Conservation (phyloP, 2,888 invertebrate species). For the Crossocerus cetratus region DNA sequence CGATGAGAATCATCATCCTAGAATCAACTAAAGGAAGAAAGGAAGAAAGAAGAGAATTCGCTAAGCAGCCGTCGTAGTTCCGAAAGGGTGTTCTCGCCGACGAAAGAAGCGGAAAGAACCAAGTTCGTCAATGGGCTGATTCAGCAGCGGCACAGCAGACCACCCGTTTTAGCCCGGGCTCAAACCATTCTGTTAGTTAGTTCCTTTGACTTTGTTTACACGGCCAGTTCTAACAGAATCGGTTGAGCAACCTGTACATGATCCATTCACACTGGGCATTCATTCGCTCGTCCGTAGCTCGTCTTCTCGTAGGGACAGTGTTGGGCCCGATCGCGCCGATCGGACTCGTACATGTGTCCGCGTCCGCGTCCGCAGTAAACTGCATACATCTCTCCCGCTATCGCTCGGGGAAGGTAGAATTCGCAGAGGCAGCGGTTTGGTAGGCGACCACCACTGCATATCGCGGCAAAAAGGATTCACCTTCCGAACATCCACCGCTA, state of each 20-base stretch:
- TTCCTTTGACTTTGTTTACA: no score
- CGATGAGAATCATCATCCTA: neutral
- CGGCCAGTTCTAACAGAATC: no score
- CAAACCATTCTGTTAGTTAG: no score
- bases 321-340: conserved; percentile 17
- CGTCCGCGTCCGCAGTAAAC: conserved; percentile 60
- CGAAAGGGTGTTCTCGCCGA: conserved; percentile 3
- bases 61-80: conserved; percentile 14
- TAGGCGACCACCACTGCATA: conserved; percentile 51
- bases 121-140: conserved; percentile 19
- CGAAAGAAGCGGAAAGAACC: conserved; percentile 6
- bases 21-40: neutral
- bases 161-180: conserved; percentile 7
- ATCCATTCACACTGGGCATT: neutral
- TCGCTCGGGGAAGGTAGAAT: conserved; percentile 40
- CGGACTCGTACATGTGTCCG: conserved; percentile 36
- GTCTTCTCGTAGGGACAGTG: conserved; percentile 26
- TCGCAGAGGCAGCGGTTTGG: conserved; percentile 57
- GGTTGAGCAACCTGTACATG: no score
- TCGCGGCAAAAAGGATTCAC: conserved; percentile 36
- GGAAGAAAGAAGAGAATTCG: conserved; percentile 11
- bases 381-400: conserved; percentile 65
- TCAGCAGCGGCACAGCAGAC: conserved; percentile 17
- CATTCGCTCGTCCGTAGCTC: conserved; percentile 13
- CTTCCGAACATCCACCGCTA: neutral